Evolutionary conservation across 2,797 vertebrate genomes (phyloP).

Genomic region (Molossus alvarezi): DNA sequence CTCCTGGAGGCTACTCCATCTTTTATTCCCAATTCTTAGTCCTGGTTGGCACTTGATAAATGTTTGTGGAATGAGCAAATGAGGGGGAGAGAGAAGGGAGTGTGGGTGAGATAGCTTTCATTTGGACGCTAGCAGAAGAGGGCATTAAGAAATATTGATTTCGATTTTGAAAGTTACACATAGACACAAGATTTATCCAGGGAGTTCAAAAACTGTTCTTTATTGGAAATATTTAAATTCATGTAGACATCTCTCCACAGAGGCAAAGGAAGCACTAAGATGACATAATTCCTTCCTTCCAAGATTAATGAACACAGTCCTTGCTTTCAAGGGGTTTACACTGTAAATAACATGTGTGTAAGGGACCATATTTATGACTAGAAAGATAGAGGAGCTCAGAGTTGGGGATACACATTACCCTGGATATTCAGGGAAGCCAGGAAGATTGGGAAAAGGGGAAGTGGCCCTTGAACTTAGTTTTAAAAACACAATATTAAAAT

Average conservation of each 20-base stretch:
- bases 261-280: not conserved
- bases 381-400: not conserved
- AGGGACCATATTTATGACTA: not conserved
- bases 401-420: not conserved
- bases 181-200: not conserved
- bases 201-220: not conserved
- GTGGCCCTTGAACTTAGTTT: not conserved
- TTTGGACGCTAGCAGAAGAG: not conserved
- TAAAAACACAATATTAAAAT: conserved; percentile 41
- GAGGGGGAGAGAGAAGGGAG: not conserved
- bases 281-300: not conserved
- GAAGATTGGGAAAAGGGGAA: not conserved
- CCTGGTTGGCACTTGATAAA: not conserved
- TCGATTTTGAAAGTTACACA: not conserved
- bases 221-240: not conserved
- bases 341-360: not conserved
- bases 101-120: not conserved
- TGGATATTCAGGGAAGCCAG: not conserved
- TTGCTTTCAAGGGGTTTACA: not conserved
- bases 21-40: not conserved
- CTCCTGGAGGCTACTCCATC: not conserved
- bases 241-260: not conserved
- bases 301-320: not conserved
- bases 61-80: not conserved
- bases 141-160: not conserved